These are phyloP conservation scores for Caenorhabditis afra DNA, from an alignment of 2,888 invertebrate species.

Conservation along the genomic window DNA sequence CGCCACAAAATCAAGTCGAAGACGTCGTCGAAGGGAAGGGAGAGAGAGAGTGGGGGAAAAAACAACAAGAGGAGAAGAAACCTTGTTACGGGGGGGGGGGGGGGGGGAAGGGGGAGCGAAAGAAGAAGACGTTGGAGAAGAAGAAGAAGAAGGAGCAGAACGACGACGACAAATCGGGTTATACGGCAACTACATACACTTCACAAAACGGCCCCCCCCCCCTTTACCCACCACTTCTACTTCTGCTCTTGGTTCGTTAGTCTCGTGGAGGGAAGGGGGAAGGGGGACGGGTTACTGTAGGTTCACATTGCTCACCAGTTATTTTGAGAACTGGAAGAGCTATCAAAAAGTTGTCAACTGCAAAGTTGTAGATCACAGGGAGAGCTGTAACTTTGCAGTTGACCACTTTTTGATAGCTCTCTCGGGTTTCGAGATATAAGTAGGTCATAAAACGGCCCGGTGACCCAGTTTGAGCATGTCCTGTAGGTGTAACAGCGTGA, in stretches of 20 bases:
- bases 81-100: slow-evolving; percentile 41
- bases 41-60: slow-evolving; percentile 39
- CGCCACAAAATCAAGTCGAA: slow-evolving; percentile 26
- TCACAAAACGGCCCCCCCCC: slow-evolving; percentile 37
- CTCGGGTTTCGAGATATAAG: no score
- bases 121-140: slow-evolving; percentile 37
- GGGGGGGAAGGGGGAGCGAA: slow-evolving; percentile 4
- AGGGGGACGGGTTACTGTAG: slow-evolving; percentile 2
- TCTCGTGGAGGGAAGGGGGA: slow-evolving; percentile 4
- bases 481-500: no score
- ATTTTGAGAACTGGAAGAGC: no score
- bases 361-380: no score
- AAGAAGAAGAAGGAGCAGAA: slow-evolving; percentile 32
- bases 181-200: slow-evolving; percentile 25
- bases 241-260: no score
- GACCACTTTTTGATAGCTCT: no score
- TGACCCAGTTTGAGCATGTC: no score
- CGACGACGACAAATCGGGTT: slow-evolving; percentile 53
- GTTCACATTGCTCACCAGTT: no score
- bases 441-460: no score
- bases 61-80: slow-evolving; percentile 44
- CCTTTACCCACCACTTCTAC: no score
- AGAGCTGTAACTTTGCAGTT: no score
- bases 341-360: no score
- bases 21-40: not conserved